Conservation (phyloP, 2,888 invertebrate genomes). For the Ectobius pallidus region DNA sequence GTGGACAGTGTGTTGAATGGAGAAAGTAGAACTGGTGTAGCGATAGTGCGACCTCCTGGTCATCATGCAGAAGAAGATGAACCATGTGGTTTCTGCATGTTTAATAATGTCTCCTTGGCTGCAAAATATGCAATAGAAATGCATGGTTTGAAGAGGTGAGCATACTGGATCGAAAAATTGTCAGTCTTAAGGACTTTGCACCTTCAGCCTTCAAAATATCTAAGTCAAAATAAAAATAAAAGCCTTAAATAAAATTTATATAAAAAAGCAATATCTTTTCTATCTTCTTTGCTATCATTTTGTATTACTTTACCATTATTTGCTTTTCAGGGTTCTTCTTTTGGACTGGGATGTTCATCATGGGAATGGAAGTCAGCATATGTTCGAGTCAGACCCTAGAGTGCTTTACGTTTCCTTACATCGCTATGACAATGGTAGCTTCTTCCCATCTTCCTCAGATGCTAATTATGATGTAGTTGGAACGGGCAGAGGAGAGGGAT, state of each 20-base stretch:
- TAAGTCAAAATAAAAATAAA: too few species aligned
- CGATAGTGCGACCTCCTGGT: conserved; percentile 80
- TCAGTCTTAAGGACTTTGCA: too few species aligned
- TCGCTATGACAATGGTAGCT: conserved; percentile 86
- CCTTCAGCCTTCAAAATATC: too few species aligned
- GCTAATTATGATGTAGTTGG: conserved; percentile 68
- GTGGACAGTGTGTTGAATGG: conserved; percentile 73
- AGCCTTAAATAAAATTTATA: too few species aligned
- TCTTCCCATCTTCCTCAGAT: conserved; percentile 80
- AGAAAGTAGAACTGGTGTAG: conserved; percentile 73
- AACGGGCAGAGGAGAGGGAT: conserved; percentile 72
- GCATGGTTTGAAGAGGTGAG: conserved; percentile 65
- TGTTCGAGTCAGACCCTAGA: conserved; percentile 75
- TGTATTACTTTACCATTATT: conserved; percentile 2
- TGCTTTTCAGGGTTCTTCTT: conserved; percentile 65
- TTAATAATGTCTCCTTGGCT: conserved; percentile 85
- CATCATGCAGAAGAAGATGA: conserved; percentile 82
- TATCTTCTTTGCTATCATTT: too few species aligned
- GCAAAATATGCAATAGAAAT: conserved; percentile 73
- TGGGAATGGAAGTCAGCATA: conserved; percentile 88
- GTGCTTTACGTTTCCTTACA: conserved; percentile 92
- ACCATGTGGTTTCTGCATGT: conserved; percentile 88
- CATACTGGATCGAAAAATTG: too few species aligned
- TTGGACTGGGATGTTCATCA: conserved; percentile 98
- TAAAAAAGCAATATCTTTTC: too few species aligned